Conservation (phyloP, 2,113 vertebrate genomes). For the Perognathus longimembris region DNA sequence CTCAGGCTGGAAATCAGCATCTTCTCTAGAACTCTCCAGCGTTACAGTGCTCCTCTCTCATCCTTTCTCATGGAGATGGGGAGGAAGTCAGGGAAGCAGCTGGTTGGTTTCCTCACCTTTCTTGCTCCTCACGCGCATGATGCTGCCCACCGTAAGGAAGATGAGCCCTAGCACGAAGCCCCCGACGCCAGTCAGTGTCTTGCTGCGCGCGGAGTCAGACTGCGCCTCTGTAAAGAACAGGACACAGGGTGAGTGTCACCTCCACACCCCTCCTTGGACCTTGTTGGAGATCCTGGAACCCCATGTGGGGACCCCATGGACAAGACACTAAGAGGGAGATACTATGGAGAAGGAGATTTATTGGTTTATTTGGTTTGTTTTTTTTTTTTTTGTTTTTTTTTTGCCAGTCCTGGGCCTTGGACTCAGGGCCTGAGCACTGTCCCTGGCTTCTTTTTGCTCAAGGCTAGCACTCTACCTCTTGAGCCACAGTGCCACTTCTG, state of each 20-base stretch:
- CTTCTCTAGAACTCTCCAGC: background rate
- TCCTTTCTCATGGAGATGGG: background rate
- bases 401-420: no score
- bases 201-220: slow-evolving; percentile 46
- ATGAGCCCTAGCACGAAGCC: slow-evolving; percentile 30
- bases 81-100: background rate
- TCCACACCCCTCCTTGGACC: no score
- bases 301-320: background rate
- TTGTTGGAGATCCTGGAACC: background rate
- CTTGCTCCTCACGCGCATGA: background rate
- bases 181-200: background rate
- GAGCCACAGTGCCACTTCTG: no score
- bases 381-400: no score
- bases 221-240: slow-evolving; percentile 27
- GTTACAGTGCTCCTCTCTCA: background rate
- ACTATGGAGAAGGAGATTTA: background rate
- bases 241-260: background rate
- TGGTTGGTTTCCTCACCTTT: background rate
- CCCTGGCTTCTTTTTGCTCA: no score
- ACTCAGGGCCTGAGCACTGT: no score
- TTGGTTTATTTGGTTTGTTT: no score
- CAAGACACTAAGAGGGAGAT: background rate
- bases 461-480: no score
- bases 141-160: background rate
- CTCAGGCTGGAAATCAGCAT: background rate